Conservation (phyloP, 1,140 invertebrate genomes). For the Lysiphlebus fabarum region DNA sequence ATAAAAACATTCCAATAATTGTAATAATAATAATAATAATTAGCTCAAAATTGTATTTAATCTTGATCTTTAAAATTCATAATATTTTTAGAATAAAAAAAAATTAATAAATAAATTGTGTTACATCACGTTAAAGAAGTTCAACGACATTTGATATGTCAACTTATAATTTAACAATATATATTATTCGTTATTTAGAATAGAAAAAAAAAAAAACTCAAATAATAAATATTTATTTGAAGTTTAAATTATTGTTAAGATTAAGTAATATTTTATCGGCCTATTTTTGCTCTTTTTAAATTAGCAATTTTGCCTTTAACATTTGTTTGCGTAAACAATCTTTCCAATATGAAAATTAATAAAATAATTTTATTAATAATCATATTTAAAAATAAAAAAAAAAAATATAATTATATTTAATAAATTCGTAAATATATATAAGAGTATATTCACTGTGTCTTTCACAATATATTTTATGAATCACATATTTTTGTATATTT, state of each 20-base stretch:
- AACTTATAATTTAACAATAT: constrained; percentile 13
- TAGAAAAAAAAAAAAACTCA: constrained; percentile 8
- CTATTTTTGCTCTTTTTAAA: background rate
- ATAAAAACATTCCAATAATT: constrained; percentile 18
- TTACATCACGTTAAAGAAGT: constrained; percentile 13
- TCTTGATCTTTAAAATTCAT: constrained; percentile 4
- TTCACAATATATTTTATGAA: too few relatives aligned
- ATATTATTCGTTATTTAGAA: constrained; percentile 13
- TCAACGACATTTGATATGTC: constrained; percentile 20
- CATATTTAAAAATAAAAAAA: background rate
- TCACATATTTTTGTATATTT: too few relatives aligned
- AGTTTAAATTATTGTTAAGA: constrained; percentile 23
- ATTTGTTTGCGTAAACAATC: constrained; percentile 15
- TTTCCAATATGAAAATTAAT: background rate
- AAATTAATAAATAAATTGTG: constrained; percentile 9
- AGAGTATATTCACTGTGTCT: too few relatives aligned
- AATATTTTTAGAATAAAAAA: background rate
- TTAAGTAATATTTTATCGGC: background rate
- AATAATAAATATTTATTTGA: too few relatives aligned
- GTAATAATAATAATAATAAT: too few relatives aligned
- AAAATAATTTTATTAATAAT: background rate
- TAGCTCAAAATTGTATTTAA: constrained; percentile 10
- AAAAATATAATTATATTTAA: constrained; percentile 5
- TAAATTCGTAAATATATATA: constrained; percentile 14
- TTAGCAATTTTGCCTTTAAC: background rate